Base-by-base conservation (phyloP, 2,888 invertebrate species). In the Ochropleura plecta region DNA sequence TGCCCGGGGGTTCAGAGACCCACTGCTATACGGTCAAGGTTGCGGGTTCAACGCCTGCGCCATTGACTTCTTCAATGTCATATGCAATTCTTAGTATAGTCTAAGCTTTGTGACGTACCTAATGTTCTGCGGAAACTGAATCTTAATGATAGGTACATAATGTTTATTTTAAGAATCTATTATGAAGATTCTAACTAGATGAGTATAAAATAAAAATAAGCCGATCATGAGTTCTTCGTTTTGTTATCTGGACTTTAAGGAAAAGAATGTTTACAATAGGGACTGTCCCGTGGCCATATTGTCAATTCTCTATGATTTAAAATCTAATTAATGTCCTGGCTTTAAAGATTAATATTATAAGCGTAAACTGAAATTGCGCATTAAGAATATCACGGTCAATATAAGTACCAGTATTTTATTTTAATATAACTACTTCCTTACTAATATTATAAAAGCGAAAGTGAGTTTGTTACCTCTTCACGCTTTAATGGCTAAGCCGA, bases 31-130 rank as follows among this genome's bases (percentile, higher is more conserved):
- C 53, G 60, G 79, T 72, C 49, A 84, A 83, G 80, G 80, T 68
- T 71, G 79, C 12, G 63, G 14, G 79, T 79, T 83, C 78, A 77
- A 82, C 62, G 82, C 68, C 51, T 78, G 67, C 44, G 64, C 64
- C 44, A 78, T 53, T 57, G 67, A 59, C 66, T 82, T 68, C n/a
- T 63, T 66, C 66, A 77, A 77, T 70, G 79, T 57, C 68, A 84
- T 69, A 62, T 72, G 57, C 65, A 62, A 62, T 64, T 67, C 70
- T 63, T 64, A 57, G 53, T 55, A 53, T 69, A 62, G 9, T 76
- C 40, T 66, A 74, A 64, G 75, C 57, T 79, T 40, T 18, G 49
- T 82, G 60, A 66, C 62, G 77, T 82, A 66, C 62, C 65, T 82
- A 66, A n/a, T 59, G 55, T 57, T 73, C 16, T 18, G 55, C 20